A percentile compares a stretch with the other conserved stretches of the same genome.
phyloP scores from a whole-genome alignment of 2,888 invertebrate species.

The Iselma pallidipennis region DNA sequence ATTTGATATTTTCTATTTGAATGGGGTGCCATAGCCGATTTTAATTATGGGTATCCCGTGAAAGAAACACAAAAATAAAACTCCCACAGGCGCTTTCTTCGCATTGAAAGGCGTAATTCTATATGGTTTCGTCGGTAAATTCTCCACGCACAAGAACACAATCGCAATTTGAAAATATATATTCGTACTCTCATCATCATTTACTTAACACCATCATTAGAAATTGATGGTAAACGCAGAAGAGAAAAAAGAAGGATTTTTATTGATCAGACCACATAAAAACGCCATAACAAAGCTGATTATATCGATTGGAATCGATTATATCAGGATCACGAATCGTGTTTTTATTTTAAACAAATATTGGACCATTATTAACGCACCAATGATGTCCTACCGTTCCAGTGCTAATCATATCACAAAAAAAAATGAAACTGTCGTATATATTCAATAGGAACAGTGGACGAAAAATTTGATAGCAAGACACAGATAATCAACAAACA shows the following conservation, averaged over 20 bases:
- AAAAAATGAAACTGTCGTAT: too few relatives aligned
- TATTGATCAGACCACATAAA: constrained; percentile 15
- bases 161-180: constrained; percentile 16
- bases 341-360: constrained; percentile 25
- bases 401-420: background rate
- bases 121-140: constrained; percentile 20
- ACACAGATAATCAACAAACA: too few relatives aligned
- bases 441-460: too few relatives aligned
- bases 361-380: constrained; percentile 24
- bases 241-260: constrained; percentile 4
- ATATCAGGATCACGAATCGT: constrained; percentile 20
- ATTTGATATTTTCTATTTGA: constrained; percentile 27
- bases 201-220: constrained; percentile 5
- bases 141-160: constrained; percentile 18
- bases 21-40: constrained; percentile 27
- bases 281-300: constrained; percentile 16
- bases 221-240: too few relatives aligned
- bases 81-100: constrained; percentile 26
- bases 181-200: constrained; percentile 5
- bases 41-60: constrained; percentile 27
- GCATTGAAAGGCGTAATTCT: constrained; percentile 22
- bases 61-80: constrained; percentile 28
- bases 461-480: too few relatives aligned
- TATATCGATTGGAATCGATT: constrained; percentile 28
- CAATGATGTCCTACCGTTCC: background rate